These are phyloP conservation scores for Eilema griseolum DNA, from an alignment of 2,888 invertebrate genomes.

Conservation along the genomic window DNA sequence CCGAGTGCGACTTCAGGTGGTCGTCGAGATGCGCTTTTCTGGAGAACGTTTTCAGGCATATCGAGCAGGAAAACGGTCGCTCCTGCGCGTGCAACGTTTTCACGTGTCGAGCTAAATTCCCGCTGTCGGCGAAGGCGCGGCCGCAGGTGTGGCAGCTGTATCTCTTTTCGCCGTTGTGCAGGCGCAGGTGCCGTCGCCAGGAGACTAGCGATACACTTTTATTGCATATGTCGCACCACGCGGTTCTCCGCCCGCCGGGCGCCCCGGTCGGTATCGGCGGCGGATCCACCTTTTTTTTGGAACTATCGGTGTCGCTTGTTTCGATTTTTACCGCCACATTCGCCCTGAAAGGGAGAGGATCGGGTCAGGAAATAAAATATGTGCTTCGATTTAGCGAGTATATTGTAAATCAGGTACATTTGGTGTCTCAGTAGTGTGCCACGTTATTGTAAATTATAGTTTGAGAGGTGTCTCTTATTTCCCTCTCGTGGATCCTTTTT, in stretches of 20 bases:
- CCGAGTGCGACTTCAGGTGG: constrained; percentile 81
- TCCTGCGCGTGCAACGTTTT: constrained; percentile 77
- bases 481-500: constrained; percentile 71
- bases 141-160: constrained; percentile 86
- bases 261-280: constrained; percentile 21
- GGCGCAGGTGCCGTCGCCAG: constrained; percentile 79
- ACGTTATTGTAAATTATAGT: constrained; percentile 19
- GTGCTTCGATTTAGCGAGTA: constrained; percentile 16
- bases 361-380: constrained; percentile 31
- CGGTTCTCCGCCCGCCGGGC: constrained; percentile 56
- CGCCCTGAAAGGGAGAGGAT: constrained; percentile 40
- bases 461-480: constrained; percentile 4
- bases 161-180: constrained; percentile 73
- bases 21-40: constrained; percentile 81
- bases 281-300: not conserved
- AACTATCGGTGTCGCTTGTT: constrained; percentile 5
- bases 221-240: constrained; percentile 74
- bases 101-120: constrained; percentile 84
- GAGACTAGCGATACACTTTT: constrained; percentile 61
- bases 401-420: constrained; percentile 8
- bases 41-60: constrained; percentile 81
- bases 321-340: constrained; percentile 19
- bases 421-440: constrained; percentile 29
- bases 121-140: constrained; percentile 77
- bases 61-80: constrained; percentile 81